Evolutionary conservation across 2,113 vertebrate species (phyloP).

Genomic region (Falco punctatus): DNA sequence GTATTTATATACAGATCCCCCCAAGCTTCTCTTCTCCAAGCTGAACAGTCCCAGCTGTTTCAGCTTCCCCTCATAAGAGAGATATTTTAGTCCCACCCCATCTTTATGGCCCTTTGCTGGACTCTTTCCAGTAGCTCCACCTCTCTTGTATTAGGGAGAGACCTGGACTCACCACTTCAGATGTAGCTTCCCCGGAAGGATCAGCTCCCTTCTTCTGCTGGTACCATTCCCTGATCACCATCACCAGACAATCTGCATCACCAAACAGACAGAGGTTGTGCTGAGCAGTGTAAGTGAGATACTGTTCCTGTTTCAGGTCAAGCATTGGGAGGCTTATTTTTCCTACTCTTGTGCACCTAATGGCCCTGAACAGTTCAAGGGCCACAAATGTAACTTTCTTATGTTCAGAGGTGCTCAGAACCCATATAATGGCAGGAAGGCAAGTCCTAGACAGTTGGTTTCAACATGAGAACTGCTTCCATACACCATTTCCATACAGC

Average conservation of each 20-base stretch:
- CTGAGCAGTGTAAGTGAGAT: not conserved
- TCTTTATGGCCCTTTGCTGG: not conserved
- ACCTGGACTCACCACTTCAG: not conserved
- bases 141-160: not conserved
- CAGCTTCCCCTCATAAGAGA: not conserved
- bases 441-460: fast-evolving
- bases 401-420: not conserved
- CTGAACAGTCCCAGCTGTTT: not conserved
- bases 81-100: not conserved
- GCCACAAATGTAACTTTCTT: not conserved
- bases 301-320: not conserved
- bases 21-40: not conserved
- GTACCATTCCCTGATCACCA: not conserved
- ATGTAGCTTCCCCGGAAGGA: not conserved
- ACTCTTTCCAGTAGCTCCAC: not conserved
- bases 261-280: not conserved
- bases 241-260: not conserved
- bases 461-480: not conserved
- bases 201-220: not conserved
- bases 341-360: not conserved
- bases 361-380: not conserved
- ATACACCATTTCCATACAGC: not conserved
- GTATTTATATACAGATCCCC: not conserved
- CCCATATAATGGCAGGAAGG: not conserved
- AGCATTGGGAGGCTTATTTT: not conserved